Percentiles rank a stretch among this genome's conserved stretches.
phyloP scores from a whole-genome alignment of 1,140 invertebrate genomes.

The Drosophila ficusphila region DNA sequence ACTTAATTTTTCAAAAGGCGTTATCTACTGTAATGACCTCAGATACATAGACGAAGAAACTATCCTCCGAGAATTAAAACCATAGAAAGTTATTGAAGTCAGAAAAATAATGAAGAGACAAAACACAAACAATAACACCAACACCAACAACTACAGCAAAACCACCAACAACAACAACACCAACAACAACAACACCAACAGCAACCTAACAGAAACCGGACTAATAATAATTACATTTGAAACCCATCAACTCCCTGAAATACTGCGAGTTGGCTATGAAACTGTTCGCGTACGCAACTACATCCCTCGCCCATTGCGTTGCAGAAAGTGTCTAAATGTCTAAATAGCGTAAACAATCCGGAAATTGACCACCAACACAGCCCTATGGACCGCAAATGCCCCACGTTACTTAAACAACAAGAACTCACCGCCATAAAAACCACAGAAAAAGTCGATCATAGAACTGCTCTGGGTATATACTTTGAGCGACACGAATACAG shows the following conservation, averaged over 20 bases:
- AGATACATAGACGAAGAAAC: not conserved
- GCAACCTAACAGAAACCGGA: not conserved
- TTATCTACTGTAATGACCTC: not conserved
- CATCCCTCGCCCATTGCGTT: not conserved
- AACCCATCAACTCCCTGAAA: not conserved
- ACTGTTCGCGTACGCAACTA: not conserved
- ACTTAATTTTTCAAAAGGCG: constrained; percentile 1
- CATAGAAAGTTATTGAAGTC: constrained; percentile 1
- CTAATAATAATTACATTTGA: not conserved
- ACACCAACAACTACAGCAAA: not conserved
- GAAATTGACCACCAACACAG: not conserved
- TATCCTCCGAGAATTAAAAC: not conserved
- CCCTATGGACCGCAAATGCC: not conserved
- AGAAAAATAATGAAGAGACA: constrained; percentile 3
- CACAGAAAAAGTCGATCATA: constrained; percentile 7
- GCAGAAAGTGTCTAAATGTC: not conserved
- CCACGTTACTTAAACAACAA: not conserved
- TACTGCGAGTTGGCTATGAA: not conserved
- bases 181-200: not conserved
- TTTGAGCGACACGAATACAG: constrained; percentile 11
- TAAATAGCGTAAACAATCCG: constrained; percentile 1
- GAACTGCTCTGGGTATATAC: not conserved
- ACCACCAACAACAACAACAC: not conserved
- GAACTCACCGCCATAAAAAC: constrained; percentile 7
- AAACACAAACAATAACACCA: not conserved